Evolutionary conservation across 2,888 invertebrate genomes (phyloP).

Genomic region (Orthosia incerta): DNA sequence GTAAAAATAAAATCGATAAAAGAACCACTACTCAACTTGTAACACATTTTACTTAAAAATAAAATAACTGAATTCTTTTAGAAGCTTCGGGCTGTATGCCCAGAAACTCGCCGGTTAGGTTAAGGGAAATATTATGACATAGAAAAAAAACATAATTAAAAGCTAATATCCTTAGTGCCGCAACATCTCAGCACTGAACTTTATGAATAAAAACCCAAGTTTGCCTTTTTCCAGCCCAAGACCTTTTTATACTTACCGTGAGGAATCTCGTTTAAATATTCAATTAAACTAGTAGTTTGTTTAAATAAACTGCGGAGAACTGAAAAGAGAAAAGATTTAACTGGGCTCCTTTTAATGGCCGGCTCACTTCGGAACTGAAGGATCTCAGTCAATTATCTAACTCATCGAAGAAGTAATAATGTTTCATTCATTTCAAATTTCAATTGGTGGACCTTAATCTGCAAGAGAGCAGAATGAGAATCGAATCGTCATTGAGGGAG

Average conservation of each 20-base stretch:
- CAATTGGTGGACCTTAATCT: slow-evolving; percentile 65
- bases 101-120: background rate
- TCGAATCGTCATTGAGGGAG: slow-evolving; percentile 53
- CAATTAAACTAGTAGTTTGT: slow-evolving; percentile 59
- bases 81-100: background rate
- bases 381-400: slow-evolving; percentile 69
- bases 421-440: slow-evolving; percentile 67
- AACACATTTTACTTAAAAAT: slow-evolving; percentile 3
- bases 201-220: slow-evolving; percentile 37
- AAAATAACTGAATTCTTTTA: slow-evolving; percentile 6
- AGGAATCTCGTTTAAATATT: slow-evolving; percentile 54
- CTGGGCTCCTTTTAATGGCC: slow-evolving; percentile 40
- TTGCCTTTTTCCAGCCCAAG: slow-evolving; percentile 22
- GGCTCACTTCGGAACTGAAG: slow-evolving; percentile 21
- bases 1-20: background rate
- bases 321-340: slow-evolving; percentile 47
- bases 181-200: slow-evolving; percentile 30
- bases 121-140: background rate
- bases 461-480: slow-evolving; percentile 71
- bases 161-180: slow-evolving; percentile 32
- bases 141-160: slow-evolving; percentile 15
- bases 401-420: slow-evolving; percentile 69
- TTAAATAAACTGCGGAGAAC: slow-evolving; percentile 41
- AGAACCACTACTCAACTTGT: background rate
- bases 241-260: slow-evolving; percentile 24